These are phyloP conservation scores for Peucedramus taeniatus DNA, from an alignment of 2,113 vertebrate species.

Conservation along the genomic window DNA sequence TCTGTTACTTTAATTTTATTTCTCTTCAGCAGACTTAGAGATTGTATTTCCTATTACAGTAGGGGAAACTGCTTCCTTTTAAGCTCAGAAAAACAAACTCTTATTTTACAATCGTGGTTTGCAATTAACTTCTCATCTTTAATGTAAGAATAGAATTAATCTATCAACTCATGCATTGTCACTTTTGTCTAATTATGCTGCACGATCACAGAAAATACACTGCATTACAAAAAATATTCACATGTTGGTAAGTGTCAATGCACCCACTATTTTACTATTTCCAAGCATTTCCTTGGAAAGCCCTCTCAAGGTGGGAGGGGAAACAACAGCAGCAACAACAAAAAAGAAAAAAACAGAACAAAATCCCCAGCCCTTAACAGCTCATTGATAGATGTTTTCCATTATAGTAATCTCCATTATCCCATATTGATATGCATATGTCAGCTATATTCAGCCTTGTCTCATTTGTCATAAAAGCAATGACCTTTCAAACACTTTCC, in stretches of 20 bases:
- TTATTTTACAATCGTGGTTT: neutral
- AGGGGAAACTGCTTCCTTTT: neutral
- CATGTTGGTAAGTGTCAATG: neutral
- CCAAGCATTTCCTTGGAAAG: neutral
- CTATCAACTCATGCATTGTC: neutral
- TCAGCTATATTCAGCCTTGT: neutral
- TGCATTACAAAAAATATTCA: neutral
- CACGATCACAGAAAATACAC: neutral
- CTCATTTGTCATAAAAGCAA: conserved; percentile 15
- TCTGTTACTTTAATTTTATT: neutral
- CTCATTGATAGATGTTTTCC: neutral
- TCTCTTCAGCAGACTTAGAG: neutral
- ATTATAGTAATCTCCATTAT: neutral
- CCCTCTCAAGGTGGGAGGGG: neutral
- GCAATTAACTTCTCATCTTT: neutral
- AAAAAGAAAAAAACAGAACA: neutral
- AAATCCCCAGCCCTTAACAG: neutral
- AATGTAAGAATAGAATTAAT: neutral
- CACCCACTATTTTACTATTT: neutral
- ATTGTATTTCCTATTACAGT: neutral
- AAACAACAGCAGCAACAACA: neutral
- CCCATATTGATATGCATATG: neutral
- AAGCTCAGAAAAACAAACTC: neutral
- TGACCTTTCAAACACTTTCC: conserved; percentile 27
- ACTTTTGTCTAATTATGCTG: neutral